These are phyloP conservation scores for Cantharis lateralis DNA, from an alignment of 2,888 invertebrate genomes.

Conservation along the genomic window DNA sequence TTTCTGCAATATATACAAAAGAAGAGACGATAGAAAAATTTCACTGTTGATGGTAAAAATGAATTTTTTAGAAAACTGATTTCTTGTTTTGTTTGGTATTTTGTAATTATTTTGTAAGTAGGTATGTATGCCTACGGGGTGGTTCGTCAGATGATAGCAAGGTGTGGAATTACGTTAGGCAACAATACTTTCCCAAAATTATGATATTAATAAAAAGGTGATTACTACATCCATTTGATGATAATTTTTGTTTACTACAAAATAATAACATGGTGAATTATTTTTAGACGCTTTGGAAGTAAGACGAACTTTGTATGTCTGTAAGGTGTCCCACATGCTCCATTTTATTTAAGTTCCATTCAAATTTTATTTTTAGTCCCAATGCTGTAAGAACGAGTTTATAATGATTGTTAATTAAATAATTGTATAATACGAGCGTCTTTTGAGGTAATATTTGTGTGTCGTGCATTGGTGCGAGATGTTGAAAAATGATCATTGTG, in stretches of 20 bases:
- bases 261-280: neutral
- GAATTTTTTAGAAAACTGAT: neutral
- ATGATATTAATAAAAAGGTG: neutral
- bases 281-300: neutral
- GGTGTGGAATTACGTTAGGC: neutral
- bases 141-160: neutral
- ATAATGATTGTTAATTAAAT: neutral
- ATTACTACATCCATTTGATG: neutral
- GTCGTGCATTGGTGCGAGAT: neutral
- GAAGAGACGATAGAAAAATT: neutral
- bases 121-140: neutral
- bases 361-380: neutral
- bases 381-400: neutral
- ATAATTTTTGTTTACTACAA: neutral
- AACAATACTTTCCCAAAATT: neutral
- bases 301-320: neutral
- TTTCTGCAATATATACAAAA: too few species aligned
- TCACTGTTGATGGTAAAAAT: neutral
- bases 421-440: neutral
- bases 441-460: neutral
- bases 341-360: neutral
- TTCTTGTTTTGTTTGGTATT: neutral
- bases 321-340: neutral
- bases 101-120: neutral
- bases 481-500: constrained; percentile 17